Evolutionary conservation across 1,140 invertebrate genomes (phyloP), one percentile per base, ranked within the genome.

Genomic region (Phenacoccus solenopsis): DNA sequence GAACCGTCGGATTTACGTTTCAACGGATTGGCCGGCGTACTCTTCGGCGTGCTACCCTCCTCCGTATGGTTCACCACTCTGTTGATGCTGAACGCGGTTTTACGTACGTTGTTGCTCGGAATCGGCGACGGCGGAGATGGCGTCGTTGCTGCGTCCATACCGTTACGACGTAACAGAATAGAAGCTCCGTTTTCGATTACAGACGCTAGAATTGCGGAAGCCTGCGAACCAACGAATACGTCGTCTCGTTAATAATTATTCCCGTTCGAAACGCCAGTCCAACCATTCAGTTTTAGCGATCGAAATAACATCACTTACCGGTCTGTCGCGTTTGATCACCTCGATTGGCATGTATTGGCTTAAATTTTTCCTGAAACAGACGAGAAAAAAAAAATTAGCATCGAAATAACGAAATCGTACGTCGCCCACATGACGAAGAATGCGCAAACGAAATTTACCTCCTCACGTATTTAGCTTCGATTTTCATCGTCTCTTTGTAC

Each of bases 401-500:
- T 38, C 32, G 32, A 38, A 38, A 38, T n/a, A 38, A 38, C 32
- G 32, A n/a, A n/a, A 10, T 38, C n/a, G 9, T 10, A 10, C 9
- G n/a, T 38, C n/a, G 9, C n/a, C 32, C 32, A 38, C 32, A 9
- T 38, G 9, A 38, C 9, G 9, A 38, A 38, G 32, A 38, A 38
- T 38, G n/a, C 32, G 32, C 9, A 73, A 77, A 76, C 32, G n/a
- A n/a, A n/a, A n/a, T n/a, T n/a, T 38, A 38, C 32, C 75, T 75
- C 74, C 75, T 78, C 30, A 78, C 77, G 76, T 87, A 82, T 72
- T 81, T 82, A 27, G 84, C 83, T 81, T 96, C 94, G 25, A 98
- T 90, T 74, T 87, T 86, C 91, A 95, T 96, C 9, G 91, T 92
- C 64, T 93, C 90, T 75, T 93, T 92, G 67, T 88, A 81, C 82